Evolutionary conservation across 2,113 vertebrate genomes (phyloP), one percentile per base, ranked within the genome.

Genomic region (Isichthys henryi): DNA sequence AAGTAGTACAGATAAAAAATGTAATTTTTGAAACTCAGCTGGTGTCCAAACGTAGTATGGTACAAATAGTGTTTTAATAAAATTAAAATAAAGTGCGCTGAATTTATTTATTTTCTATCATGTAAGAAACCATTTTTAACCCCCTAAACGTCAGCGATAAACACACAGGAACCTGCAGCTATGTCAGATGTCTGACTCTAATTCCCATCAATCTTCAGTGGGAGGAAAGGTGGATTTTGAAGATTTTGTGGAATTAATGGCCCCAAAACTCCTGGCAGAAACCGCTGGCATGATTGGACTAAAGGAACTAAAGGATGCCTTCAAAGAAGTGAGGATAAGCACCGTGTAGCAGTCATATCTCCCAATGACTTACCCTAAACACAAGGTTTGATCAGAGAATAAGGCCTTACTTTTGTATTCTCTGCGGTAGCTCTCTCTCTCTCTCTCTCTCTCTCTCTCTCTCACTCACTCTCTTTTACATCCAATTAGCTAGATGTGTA

Each of bases 211-310:
- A 86, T 45, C 27, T 89, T 43, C 93, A 97, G 97, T 96, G 87
- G 97, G 97, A 3, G 97, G 97, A 13, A 94, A 92, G 43, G 96
- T 98, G 0, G 97, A 97, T 92, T 98, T 97, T 91, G 96, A 97
- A 0, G 96, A 97, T 91, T 98, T 97, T 91, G 97, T 97, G 21
- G 97, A 97, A 27, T 92, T 98, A 88, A 97, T 97, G 97, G 91
- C 96, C 0, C 97, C 97, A 0, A 98, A 97, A 88, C 92, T 97
- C 45, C 94, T 98, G 89, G 97, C 95, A 35, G 97, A 98, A 91
- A 98, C 97, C 0, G 96, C 97, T 0, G 97, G 96, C 82, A 97
- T 97, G 97, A 97, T 98, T 0, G 97, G 97, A 0, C 88, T 97
- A 92, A 97, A 97, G 91, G 97, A 98, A 91, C 95, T 97, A 80